Base-by-base conservation (phyloP, 2,797 vertebrate genomes). In the Amblyopsis hoosieri region DNA sequence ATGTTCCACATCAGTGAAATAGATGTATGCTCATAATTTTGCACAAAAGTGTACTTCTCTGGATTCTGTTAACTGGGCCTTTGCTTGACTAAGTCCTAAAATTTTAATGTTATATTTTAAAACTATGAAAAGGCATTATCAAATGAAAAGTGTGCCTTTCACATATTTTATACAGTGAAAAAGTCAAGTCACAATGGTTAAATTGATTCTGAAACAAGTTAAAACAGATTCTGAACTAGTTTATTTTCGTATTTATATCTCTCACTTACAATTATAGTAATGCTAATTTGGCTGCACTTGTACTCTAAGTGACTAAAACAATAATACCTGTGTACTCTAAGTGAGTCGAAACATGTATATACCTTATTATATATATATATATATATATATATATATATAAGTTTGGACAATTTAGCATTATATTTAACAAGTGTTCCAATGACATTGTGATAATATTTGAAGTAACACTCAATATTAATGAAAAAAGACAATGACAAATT, bases 131-230 rank as follows among this genome's bases (percentile, higher is more conserved):
- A 48, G n/a, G 66, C 52, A 51, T 68, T 52, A 9, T 12, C 73
- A 53, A 23, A 47, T 67, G 72, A 64, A 65, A 70, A 79, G 12
- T 47, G 82, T 87, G 84, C 87, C 84, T 86, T 84, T 51, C 67
- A 57, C 45, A 67, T 52, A 45, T 68, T 68, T 17, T 9, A 9
- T 12, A 6, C 17, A 29, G 49, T 64, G 49, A 31, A 66, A 73
- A 60, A 15, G 67, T 67, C 4, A 31, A 61, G 37, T 66, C 12
- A 13, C 56, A 52, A 13, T 29, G 11, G 3, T 17, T 45, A 60
- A 29, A 29, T 29, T 0, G 53, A 13, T 9, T 48, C 37, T 19
- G 46, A 73, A 76, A 69, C 54, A 52, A 54, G 70, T 69, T 78
- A 23, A 71, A 0, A 54, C 23, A 29, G 23, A 29, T 29, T 4